Conservation (phyloP, 2,888 invertebrate genomes). For the Ferdinandea cuprea region DNA sequence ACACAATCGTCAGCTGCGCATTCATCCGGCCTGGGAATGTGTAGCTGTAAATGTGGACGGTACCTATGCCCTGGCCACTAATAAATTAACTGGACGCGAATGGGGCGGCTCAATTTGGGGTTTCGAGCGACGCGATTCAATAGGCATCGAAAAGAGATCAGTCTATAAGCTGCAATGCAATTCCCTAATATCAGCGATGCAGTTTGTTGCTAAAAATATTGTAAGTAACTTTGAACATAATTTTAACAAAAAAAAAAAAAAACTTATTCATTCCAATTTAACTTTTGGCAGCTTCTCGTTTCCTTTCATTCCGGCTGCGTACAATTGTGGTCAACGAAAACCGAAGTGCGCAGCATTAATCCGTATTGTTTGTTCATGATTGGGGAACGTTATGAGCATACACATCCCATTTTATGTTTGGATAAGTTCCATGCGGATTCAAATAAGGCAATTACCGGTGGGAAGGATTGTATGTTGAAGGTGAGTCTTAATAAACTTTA, state of each 20-base stretch:
- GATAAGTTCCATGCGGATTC: conserved; percentile 77
- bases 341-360: conserved; percentile 77
- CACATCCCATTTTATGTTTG: conserved; percentile 79
- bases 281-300: conserved; percentile 77
- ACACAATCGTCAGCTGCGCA: conserved; percentile 78
- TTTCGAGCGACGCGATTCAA: conserved; percentile 76
- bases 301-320: conserved; percentile 79
- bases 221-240: conserved; percentile 75
- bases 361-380: conserved; percentile 80
- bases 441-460: conserved; percentile 78
- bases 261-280: too few species aligned
- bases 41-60: conserved; percentile 77
- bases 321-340: conserved; percentile 81
- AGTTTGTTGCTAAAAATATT: conserved; percentile 79
- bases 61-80: conserved; percentile 79
- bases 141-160: conserved; percentile 75
- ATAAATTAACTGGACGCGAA: conserved; percentile 79
- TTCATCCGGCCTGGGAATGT: conserved; percentile 80
- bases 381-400: conserved; percentile 79
- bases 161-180: conserved; percentile 79
- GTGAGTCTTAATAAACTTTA: conserved; percentile 67
- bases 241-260: too few species aligned
- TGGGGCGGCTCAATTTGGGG: conserved; percentile 81
- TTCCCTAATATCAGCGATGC: conserved; percentile 79
- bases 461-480: conserved; percentile 79